Conservation (phyloP, 2,113 vertebrate genomes). For the Corvus moneduloides region DNA sequence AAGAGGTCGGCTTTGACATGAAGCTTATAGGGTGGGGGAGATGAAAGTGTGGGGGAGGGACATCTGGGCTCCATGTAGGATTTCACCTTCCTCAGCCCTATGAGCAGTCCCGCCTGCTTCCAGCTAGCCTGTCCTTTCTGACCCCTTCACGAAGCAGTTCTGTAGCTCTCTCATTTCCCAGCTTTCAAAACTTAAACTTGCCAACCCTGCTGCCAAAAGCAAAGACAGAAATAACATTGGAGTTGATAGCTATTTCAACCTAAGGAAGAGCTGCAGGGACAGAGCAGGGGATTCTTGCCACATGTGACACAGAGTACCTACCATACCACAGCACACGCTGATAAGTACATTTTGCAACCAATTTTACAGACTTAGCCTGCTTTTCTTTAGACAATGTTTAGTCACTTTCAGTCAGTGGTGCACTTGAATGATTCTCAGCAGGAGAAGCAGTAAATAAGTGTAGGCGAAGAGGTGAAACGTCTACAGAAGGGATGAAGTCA, state of each 20-base stretch:
- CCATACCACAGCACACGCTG: accelerated
- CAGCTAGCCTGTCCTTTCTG: conserved; percentile 12
- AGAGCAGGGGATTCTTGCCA: not conserved
- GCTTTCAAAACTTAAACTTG: not conserved
- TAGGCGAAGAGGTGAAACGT: not conserved
- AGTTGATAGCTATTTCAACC: not conserved
- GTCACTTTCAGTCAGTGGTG: not conserved
- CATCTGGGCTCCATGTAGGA: not conserved
- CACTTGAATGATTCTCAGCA: not conserved
- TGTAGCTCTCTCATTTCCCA: not conserved
- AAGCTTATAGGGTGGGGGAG: not conserved
- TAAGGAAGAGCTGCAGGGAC: not conserved
- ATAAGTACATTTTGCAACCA: not conserved
- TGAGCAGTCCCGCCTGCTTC: not conserved
- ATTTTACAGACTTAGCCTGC: not conserved
- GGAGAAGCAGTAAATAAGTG: not conserved
- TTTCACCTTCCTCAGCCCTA: conserved; percentile 16
- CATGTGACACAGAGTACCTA: not conserved
- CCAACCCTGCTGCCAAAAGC: conserved; percentile 13
- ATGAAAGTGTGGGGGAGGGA: conserved; percentile 22
- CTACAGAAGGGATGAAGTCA: not conserved
- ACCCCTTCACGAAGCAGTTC: conserved; percentile 3
- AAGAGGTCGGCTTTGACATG: conserved; percentile 22
- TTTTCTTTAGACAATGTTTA: not conserved
- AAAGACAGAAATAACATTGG: not conserved